Percentiles rank a stretch among this genome's conserved stretches.
Conservation (phyloP, 2,888 invertebrate genomes). For the Drosophila engyochracea region DNA sequence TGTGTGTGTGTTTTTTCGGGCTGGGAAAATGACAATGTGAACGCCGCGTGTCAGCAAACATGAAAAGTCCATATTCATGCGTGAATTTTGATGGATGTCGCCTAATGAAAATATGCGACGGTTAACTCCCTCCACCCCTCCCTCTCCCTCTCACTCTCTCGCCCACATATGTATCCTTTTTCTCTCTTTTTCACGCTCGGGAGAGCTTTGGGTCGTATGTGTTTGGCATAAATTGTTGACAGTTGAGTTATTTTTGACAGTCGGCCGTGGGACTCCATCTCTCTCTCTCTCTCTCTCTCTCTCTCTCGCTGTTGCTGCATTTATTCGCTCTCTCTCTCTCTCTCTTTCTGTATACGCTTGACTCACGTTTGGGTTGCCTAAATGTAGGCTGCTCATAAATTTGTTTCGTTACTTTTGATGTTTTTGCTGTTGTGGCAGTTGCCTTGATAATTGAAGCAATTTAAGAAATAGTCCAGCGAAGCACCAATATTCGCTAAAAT, state of each 20-base stretch:
- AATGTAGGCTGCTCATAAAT: conserved; percentile 74
- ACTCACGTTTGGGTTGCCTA: conserved; percentile 53
- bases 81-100: conserved; percentile 79
- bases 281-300: not conserved
- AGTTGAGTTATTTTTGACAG: conserved; percentile 74
- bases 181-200: conserved; percentile 46
- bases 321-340: not conserved
- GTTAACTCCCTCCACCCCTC: conserved; percentile 7
- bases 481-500: conserved; percentile 9
- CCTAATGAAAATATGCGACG: conserved; percentile 73
- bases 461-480: conserved; percentile 44
- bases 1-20: not conserved
- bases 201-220: conserved; percentile 53
- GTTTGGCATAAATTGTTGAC: conserved; percentile 73
- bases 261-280: conserved; percentile 26
- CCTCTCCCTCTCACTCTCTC: not conserved
- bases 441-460: conserved; percentile 64
- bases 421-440: conserved; percentile 48
- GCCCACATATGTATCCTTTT: conserved; percentile 16
- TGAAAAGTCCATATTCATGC: conserved; percentile 83
- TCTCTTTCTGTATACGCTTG: conserved; percentile 10
- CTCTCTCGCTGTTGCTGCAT: not conserved
- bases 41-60: conserved; percentile 60
- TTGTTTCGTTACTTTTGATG: conserved; percentile 60
- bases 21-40: conserved; percentile 68